These are phyloP conservation scores for Microcebus griseorufus DNA, from an alignment of 2,113 vertebrate genomes.

Conservation along the genomic window DNA sequence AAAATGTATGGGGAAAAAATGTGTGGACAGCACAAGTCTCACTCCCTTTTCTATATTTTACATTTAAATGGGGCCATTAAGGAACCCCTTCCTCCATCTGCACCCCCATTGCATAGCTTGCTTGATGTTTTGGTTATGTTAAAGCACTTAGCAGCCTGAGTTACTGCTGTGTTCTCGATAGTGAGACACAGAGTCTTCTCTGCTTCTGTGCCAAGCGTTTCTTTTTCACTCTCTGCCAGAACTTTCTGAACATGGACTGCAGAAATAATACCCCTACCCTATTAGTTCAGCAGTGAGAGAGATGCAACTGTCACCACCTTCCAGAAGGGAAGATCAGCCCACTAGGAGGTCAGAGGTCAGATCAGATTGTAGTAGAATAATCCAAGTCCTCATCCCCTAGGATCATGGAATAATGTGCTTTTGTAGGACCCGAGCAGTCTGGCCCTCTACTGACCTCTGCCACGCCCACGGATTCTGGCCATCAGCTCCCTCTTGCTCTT, in stretches of 20 bases:
- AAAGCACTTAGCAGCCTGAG: neutral
- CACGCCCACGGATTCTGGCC: neutral
- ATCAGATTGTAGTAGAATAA: neutral
- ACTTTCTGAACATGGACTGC: neutral
- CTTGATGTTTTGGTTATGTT: neutral
- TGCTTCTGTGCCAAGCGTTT: neutral
- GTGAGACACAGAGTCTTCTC: neutral
- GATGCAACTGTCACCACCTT: neutral
- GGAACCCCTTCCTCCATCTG: too few species aligned
- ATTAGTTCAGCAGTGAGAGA: neutral
- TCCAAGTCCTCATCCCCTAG: too few species aligned
- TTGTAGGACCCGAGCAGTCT: rapidly evolving
- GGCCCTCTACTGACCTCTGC: neutral
- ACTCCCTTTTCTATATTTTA: neutral
- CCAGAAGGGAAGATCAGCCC: neutral
- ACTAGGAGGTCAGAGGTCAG: neutral
- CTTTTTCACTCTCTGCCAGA: neutral
- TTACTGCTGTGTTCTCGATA: rapidly evolving
- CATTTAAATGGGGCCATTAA: rapidly evolving
- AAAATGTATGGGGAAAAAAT: neutral
- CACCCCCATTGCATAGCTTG: neutral
- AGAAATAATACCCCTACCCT: neutral
- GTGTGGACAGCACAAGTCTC: too few species aligned
- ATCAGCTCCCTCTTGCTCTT: neutral
- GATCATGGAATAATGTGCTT: rapidly evolving